Conservation (phyloP, 2,113 vertebrate species). For the Chroicocephalus ridibundus region DNA sequence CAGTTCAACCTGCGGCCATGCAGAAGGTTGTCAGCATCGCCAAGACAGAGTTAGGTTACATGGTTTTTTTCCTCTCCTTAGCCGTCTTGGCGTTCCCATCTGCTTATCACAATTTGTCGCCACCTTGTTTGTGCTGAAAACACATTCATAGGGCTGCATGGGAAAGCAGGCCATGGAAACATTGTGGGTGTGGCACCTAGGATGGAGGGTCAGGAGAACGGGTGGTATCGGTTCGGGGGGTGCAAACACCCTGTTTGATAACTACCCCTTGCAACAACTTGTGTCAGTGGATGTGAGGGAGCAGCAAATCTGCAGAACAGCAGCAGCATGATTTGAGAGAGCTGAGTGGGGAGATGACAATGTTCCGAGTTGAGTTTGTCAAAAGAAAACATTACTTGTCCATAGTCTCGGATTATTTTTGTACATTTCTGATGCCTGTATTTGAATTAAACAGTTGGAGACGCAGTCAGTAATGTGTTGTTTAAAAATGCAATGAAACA, state of each 20-base stretch:
- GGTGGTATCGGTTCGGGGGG: background rate
- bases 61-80: background rate
- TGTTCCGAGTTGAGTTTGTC: background rate
- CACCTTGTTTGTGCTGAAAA: background rate
- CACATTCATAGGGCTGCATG: background rate
- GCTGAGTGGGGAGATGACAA: background rate
- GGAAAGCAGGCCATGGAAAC: background rate
- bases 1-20: background rate
- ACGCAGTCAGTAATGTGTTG: background rate
- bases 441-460: background rate
- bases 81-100: background rate
- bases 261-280: background rate
- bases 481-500: background rate
- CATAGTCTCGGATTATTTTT: background rate
- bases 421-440: background rate
- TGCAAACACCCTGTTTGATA: background rate
- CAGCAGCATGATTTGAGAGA: background rate
- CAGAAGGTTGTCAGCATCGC: background rate
- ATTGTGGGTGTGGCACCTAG: background rate
- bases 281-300: background rate
- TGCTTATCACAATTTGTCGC: background rate
- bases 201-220: no score
- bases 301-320: background rate
- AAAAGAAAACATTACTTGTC: background rate
- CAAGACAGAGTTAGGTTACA: background rate